Conservation (phyloP, 1,140 invertebrate species). For the Trichonephila clavipes region DNA sequence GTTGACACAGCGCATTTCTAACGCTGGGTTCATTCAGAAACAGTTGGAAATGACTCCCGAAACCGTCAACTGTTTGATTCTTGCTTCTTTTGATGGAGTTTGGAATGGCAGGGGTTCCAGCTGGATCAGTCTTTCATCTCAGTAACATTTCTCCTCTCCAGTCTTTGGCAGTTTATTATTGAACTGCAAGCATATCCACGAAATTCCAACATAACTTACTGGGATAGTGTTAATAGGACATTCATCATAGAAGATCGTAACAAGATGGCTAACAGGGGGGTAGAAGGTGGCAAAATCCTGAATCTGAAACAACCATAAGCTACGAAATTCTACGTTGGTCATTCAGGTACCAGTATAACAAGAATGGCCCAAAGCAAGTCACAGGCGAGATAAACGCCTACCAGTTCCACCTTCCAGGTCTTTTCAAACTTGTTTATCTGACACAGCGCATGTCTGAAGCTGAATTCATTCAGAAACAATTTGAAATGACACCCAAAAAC, state of each 20-base stretch:
- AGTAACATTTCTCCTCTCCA: too few species aligned
- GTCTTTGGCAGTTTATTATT: constrained; percentile 99
- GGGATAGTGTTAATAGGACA: constrained; percentile 97
- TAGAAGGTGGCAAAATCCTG: too few species aligned
- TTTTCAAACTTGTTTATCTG: too few species aligned
- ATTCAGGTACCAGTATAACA: constrained; percentile 94
- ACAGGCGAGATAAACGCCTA: constrained; percentile 83
- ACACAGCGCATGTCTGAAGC: neutral
- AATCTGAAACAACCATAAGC: constrained; percentile 88
- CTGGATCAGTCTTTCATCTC: too few species aligned
- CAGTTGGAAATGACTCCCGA: too few species aligned
- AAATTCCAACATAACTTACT: constrained; percentile 95
- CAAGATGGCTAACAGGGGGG: too few species aligned
- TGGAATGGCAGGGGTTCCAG: too few species aligned
- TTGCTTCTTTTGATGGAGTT: too few species aligned
- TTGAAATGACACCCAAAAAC: too few species aligned
- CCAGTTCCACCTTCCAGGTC: neutral
- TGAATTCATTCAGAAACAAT: neutral
- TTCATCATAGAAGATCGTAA: constrained; percentile 98
- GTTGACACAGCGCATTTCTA: too few species aligned
- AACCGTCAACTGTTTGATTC: too few species aligned
- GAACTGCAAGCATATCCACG: constrained; percentile 94
- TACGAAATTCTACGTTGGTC: constrained; percentile 95
- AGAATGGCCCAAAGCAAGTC: constrained; percentile 89
- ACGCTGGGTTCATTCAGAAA: neutral